Evolutionary conservation across 2,797 vertebrate genomes (phyloP).

Genomic region (Coluber constrictor): DNA sequence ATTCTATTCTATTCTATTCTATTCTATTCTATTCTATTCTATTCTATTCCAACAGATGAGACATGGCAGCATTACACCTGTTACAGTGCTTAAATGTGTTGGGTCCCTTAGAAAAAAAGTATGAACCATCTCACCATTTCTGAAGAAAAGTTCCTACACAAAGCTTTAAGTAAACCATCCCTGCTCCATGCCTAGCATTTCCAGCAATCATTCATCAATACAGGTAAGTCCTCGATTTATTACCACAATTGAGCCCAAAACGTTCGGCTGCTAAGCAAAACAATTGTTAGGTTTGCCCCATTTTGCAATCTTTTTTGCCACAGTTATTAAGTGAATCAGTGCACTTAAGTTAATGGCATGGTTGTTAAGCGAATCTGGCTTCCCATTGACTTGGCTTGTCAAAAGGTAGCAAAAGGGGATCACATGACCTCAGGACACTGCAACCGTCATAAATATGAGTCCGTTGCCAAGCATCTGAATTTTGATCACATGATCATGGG

Average conservation of each 20-base stretch:
- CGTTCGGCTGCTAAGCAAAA: background rate
- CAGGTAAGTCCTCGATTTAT: background rate
- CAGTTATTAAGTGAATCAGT: background rate
- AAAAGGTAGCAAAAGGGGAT: background rate
- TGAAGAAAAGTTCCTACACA: background rate
- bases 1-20: no score
- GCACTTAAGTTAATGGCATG: background rate
- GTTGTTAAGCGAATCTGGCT: background rate
- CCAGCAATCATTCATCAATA: background rate
- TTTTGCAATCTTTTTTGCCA: background rate
- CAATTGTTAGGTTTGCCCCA: background rate
- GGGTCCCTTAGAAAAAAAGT: background rate
- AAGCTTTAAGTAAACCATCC: background rate
- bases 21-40: no score
- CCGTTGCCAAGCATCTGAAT: background rate
- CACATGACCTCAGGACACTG: background rate
- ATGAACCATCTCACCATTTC: background rate
- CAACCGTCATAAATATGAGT: background rate
- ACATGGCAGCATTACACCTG: background rate
- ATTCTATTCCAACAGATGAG: no score
- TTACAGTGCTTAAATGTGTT: background rate
- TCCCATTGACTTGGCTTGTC: background rate
- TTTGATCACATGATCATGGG: background rate
- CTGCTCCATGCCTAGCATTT: background rate
- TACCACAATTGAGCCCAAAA: background rate